Base-by-base conservation (phyloP, 2,113 vertebrate species). In the Festucalex cinctus region DNA sequence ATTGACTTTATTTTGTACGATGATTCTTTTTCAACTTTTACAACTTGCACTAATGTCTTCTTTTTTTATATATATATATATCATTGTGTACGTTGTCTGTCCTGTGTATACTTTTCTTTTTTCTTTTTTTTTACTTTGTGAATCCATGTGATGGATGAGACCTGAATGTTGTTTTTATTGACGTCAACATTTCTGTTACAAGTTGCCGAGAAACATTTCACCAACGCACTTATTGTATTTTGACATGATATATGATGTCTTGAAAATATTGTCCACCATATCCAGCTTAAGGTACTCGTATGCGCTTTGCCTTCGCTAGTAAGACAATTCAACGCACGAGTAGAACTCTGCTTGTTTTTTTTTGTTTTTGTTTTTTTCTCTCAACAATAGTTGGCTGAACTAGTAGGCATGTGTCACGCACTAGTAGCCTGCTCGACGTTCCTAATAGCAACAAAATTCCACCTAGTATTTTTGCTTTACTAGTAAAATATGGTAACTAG, bases 21-120 rank as follows among this genome's bases (percentile, higher is more conserved):
- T 75, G 74, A 70, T 73, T 54, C 14, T 32, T 69, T 76, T 83
- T 81, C 39, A 85, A 75, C 85, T 80, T 87, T 69, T 85, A 80
- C 85, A 83, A 84, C 83, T 82, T 92, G 90, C 91, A 92, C 91
- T 91, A 91, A 91, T 87, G 81, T 84, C 54, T 32, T 69, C 74
- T 83, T 39, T 73, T 77, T 81, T n/a, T n/a, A n/a, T n/a, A n/a
- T n/a, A n/a, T n/a, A n/a, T n/a, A n/a, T 85, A 59, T 84, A 75
- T 76, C 37, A 41, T 32, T 1, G 12, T 70, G 54, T 82, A 58
- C 74, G 76, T 76, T 62, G 65, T 70, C 64, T 72, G 46, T 76
- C 59, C 56, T 63, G 68, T 85, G 64, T 73, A 66, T 79, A 59
- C 80, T 37, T 78, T 51, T 69, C n/a, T n/a, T 64, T n/a, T 28